Evolutionary conservation across 53 echinoderm and acorn worm genomes (phyloP).

Genomic region (Paracentrotus lividus): DNA sequence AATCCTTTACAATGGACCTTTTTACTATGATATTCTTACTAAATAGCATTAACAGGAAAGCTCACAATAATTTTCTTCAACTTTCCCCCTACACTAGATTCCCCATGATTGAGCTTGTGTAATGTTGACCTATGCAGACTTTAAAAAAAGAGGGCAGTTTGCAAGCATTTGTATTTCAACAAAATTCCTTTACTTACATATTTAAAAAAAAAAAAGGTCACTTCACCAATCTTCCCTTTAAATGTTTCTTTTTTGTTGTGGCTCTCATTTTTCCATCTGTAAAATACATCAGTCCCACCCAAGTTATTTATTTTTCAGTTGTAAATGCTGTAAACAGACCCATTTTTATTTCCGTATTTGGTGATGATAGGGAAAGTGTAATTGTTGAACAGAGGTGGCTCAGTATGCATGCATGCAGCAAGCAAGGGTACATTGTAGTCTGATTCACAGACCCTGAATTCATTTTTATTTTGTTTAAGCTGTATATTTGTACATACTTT

Average conservation of each 20-base stretch:
- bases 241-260: background rate
- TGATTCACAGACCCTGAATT: background rate
- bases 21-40: no score
- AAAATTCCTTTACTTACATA: background rate
- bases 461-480: no score
- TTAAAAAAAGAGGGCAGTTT: no score
- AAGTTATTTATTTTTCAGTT: background rate
- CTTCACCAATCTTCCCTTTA: no score
- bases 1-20: no score
- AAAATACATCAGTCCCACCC: background rate
- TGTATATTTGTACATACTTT: no score
- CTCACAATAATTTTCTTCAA: no score
- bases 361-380: slow-evolving; percentile 8
- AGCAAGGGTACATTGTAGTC: slow-evolving; percentile 3
- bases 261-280: background rate
- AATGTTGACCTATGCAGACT: no score
- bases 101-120: no score
- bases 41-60: no score
- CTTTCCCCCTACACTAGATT: no score
- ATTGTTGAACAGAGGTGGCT: background rate
- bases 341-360: slow-evolving; percentile 37
- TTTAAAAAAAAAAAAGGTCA: no score
- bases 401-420: background rate
- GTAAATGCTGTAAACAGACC: background rate
- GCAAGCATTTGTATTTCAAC: background rate